Base-by-base conservation (phyloP, 2,888 invertebrate genomes). In the Congeria kusceri region DNA sequence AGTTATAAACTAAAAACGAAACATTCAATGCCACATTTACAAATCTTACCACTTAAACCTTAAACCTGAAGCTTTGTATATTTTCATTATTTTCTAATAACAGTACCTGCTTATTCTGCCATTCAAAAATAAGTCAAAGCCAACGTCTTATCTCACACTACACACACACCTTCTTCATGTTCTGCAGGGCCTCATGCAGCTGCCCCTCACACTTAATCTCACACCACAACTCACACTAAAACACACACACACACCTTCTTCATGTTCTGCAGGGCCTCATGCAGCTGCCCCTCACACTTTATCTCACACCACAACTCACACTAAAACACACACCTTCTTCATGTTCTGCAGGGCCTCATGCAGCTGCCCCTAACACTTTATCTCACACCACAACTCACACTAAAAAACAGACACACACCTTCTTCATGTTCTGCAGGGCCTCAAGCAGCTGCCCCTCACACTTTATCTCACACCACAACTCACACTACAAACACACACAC, bases 201-300 rank as follows among this genome's bases (percentile, higher is more conserved):
- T 88, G 84, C 9, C 79, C 78, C 39, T 83, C 83, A 4, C 59
- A 84, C 86, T 67, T 86, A 87, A 0, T 77, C 64, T 15, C 68
- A 59, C 27, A 85, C 86, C 23, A 18, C 46, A 13, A 13, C 46
- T 18, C 18, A 18, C 9, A 13, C 18, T 18, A 44, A 44, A 18
- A 44, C 11, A 13, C 46, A 13, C 18, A 58, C 20, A 13, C 13
- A 9, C 63, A 87, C 88, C 74, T 86, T 77, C 66, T 86, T 80
- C 28, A 86, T 72, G 62, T 83, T 70, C 44, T 83, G 71, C 23
- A 84, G 66, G 13, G 86, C 80, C 27, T 79, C 83, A 27, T 79
- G 66, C 4, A 88, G 78, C 53, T 88, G 84, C 9, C 79, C 78
- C 39, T 83, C 83, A 4, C 59, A 84, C 86, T 67, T 86, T 88